phyloP scores from a whole-genome alignment of 2,113 vertebrate genomes.

The Martes martes region DNA sequence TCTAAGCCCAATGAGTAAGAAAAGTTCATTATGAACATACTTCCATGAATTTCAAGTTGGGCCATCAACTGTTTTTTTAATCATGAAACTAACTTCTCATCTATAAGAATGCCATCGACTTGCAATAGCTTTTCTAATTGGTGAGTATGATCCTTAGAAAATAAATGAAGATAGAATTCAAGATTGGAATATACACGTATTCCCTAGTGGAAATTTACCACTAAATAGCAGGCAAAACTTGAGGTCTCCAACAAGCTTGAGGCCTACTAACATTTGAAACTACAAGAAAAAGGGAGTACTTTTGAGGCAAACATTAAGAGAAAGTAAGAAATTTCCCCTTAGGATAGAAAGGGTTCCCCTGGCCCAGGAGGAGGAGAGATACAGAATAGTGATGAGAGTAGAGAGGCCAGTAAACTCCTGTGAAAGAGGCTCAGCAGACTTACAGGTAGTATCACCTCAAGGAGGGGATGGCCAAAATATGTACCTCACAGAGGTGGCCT shows the following conservation, averaged over 20 bases:
- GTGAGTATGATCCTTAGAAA: neutral
- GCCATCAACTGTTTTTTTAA: neutral
- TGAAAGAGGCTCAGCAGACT: neutral
- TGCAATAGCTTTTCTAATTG: neutral
- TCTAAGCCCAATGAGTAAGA: neutral
- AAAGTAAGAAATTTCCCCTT: neutral
- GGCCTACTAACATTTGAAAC: neutral
- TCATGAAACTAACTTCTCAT: neutral
- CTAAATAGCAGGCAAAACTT: neutral
- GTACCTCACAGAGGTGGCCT: neutral
- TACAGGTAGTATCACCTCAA: neutral
- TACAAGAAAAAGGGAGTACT: neutral
- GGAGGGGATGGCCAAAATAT: neutral
- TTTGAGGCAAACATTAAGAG: neutral
- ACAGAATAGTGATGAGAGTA: neutral
- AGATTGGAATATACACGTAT: neutral
- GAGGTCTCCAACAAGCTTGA: neutral
- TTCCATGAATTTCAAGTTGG: neutral
- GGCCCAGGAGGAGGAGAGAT: neutral
- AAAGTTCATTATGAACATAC: neutral
- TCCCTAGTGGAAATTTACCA: neutral
- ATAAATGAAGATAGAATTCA: neutral
- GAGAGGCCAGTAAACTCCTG: neutral
- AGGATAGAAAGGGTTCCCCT: neutral
- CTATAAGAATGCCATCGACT: neutral